Evolutionary conservation across 1,140 invertebrate genomes (phyloP), one percentile per base, ranked within the genome.

Genomic region (Belonocnema kinseyi): DNA sequence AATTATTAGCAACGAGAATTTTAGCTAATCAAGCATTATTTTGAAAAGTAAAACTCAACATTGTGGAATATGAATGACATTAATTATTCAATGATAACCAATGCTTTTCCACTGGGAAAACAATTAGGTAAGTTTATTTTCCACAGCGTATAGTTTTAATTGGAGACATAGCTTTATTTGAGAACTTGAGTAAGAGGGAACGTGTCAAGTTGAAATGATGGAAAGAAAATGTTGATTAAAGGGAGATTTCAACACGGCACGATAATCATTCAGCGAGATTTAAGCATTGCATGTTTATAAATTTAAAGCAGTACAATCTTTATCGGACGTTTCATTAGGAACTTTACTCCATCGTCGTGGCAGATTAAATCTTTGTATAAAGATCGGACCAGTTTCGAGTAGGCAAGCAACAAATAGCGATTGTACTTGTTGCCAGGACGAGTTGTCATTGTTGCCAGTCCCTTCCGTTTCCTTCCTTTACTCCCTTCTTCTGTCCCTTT

Each of bases 381-480:
- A 61, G 58, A 61, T 61, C 33, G 58, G 26, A 61, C 21, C 19
- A 19, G 11, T 14, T 61, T 61, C 40, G 40, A 46, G 40, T 56
- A 12, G 17, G 21, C 17, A 14, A 33, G 58, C 26, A 61, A 61
- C 12, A 33, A 61, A 33, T 61, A 40, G 58, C 58, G 33, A 61
- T 61, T 61, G 58, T 61, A 61, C 58, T 61, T 80, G 72, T 53
- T 61, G 66, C 70, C 73, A 50, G 56, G 52, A 52, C 19, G 26
- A 56, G 40, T 46, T 56, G 21, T 76, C 74, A 56, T 78, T 58
- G 52, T 78, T 50, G 46, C 10, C 50, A 54, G 21, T 21, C 13
- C 12, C n/a, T 72, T 16, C 10, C 33, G 16, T 72, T 50, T n/a
- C 50, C 14, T 66, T 51, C 26, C 19, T 13, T 50, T 74, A 74